Conservation (phyloP, 2,113 vertebrate genomes). For the Thermophis baileyi region DNA sequence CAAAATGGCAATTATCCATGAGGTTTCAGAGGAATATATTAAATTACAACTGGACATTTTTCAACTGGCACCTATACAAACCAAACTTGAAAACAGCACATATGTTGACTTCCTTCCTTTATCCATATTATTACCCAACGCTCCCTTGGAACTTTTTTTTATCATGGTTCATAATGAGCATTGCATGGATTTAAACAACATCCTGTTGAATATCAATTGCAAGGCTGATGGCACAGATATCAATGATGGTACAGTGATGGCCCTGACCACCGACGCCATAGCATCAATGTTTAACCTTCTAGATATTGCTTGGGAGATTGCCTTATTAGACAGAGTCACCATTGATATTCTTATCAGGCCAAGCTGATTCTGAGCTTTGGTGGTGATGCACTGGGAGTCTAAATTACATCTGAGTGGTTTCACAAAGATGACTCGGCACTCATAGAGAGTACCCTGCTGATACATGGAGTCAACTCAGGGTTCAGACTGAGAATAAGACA, state of each 20-base stretch:
- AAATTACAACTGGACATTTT: background rate
- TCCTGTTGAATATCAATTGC: background rate
- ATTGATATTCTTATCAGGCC: background rate
- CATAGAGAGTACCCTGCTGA: background rate
- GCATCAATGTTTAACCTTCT: background rate
- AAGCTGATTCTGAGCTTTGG: background rate
- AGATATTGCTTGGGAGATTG: background rate
- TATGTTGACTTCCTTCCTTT: background rate
- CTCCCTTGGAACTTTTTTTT: background rate
- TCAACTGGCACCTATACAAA: background rate
- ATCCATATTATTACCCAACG: background rate
- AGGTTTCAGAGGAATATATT: background rate
- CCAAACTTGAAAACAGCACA: background rate
- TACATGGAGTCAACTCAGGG: background rate
- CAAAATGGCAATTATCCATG: background rate
- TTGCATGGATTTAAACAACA: background rate
- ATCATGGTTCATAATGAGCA: background rate
- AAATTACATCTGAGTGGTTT: background rate
- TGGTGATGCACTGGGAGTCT: background rate
- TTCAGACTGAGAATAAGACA: background rate
- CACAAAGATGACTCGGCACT: background rate
- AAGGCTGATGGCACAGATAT: background rate
- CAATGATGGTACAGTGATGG: background rate
- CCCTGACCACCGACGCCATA: background rate
- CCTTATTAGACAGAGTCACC: background rate